Evolutionary conservation across 1,140 invertebrate genomes (phyloP), one percentile per base, ranked within the genome.

Genomic region (Heterodera carotae): DNA sequence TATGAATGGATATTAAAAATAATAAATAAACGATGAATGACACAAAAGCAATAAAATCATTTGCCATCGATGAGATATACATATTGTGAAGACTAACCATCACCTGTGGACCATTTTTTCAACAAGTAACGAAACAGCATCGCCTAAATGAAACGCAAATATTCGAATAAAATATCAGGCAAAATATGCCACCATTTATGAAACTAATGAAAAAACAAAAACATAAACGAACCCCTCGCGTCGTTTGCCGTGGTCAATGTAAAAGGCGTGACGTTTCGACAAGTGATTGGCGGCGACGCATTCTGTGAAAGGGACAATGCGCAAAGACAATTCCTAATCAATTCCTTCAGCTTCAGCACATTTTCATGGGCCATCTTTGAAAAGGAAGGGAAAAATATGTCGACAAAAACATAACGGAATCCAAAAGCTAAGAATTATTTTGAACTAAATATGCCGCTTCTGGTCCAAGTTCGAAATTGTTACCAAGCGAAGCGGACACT

Each of bases 81-180:
- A 12, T 43, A 10, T 12, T 43, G 7, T 43, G 15, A 43, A 43
- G 15, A 1, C 39, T 7, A 43, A 10, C 15, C 15, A 43, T 12
- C 34, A 73, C 70, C 70, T 48, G 39, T 34, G 33, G n/a, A 74
- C 25, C 71, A 74, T 74, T 12, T 39, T 56, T 36, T 74, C 71
- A 25, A 74, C 43, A 12, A 74, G 12, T 5, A 74, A 22, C 34
- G 56, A 74, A 29, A 74, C 22, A 1, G 71, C 71, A 15, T 74
- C 71, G 39, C 71, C 71, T 74, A 2, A 62, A 74, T 3, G 48
- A 15, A 56, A 56, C 18, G 48, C 15, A 22, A 5, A 5, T 22
- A 22, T 22, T 56, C 22, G 12, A 56, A 22, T 12, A 22, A 53
- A 22, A 4, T 53, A 5, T 22, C 22, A 5, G 12, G 12, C 22